Percentiles rank a stretch among this genome's conserved stretches.
Evolutionary conservation across 2,113 vertebrate species (phyloP).

Genomic region (Erpornis zantholeuca): DNA sequence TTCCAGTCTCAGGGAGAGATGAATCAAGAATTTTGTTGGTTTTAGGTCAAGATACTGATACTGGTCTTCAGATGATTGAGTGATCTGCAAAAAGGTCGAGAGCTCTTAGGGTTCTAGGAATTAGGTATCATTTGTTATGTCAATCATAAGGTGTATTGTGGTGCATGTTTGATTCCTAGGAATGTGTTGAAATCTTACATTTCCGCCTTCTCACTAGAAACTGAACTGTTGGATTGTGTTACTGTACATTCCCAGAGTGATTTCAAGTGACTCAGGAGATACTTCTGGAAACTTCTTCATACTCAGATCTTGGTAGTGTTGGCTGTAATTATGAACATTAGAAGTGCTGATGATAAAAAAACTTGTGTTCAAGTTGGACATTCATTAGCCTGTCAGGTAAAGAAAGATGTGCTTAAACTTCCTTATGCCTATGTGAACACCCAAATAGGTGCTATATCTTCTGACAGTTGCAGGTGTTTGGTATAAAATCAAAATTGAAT

Average conservation of each 20-base stretch:
- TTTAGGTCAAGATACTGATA: background rate
- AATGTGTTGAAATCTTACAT: background rate
- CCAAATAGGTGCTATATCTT: background rate
- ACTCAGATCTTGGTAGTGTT: background rate
- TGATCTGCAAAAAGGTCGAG: background rate
- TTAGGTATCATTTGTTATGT: accelerated
- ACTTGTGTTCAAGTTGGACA: background rate
- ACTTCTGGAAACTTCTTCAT: background rate
- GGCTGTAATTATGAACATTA: background rate
- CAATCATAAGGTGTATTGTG: background rate
- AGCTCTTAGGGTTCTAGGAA: background rate
- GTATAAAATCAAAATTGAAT: background rate
- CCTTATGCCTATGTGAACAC: background rate
- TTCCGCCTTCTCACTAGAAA: background rate
- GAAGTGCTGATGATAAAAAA: background rate
- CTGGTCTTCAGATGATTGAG: background rate
- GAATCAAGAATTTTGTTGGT: background rate
- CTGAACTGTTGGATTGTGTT: background rate
- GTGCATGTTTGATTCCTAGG: background rate
- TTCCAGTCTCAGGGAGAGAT: background rate
- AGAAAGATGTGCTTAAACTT: background rate
- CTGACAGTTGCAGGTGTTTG: background rate
- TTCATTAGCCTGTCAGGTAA: background rate
- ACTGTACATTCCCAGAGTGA: background rate
- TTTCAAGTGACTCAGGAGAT: background rate